Base-by-base conservation (phyloP, 2,113 vertebrate species). In the Apteryx owenii region DNA sequence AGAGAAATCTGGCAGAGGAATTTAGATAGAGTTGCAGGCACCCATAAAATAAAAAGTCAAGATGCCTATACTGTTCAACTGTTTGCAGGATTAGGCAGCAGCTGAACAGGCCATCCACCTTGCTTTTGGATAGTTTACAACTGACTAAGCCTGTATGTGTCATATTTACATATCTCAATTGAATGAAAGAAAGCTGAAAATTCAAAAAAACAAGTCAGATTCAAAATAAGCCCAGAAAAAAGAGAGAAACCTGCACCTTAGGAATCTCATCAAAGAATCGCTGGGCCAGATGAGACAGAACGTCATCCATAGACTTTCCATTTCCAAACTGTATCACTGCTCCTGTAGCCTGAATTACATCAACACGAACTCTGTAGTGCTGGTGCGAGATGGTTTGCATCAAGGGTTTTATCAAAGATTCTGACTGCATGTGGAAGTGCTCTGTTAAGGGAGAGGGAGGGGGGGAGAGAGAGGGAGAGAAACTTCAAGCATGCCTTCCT, bases 361-460 rank as follows among this genome's bases (percentile, higher is more conserved):
- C 98, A 81, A 99, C 98, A 20, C 99, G 98, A 20, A 99, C 99
- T 84, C 98, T 97, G 80, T 99, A 99, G 98, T 99, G 99, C 94
- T 99, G 99, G 95, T 99, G 99, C 11, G 99, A 97, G 68, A 99
- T 98, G 1, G 98, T 99, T 95, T 99, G 98, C 99, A 99, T 99
- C 62, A 99, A 97, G 4, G 99, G 99, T 40, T 98, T 98, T 53
- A 99, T 96, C 87, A 99, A 95, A 68, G 98, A 98, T 94, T 99
- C 99, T 2, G 99, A 99, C 71, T 99, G 99, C 99, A 99, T 97
- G 83, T 99, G 99, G 93, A 99, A 99, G 93, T 99, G 98, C 60
- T 99, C 99, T 99, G 97, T 20, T 92, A 82, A 46, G 79, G 33
- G 42, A 95, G 23, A 58, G 7, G 14, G 54, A 29, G 26, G 31